Evolutionary conservation across 1,140 invertebrate genomes (phyloP).

Genomic region (Cydia strobilella): DNA sequence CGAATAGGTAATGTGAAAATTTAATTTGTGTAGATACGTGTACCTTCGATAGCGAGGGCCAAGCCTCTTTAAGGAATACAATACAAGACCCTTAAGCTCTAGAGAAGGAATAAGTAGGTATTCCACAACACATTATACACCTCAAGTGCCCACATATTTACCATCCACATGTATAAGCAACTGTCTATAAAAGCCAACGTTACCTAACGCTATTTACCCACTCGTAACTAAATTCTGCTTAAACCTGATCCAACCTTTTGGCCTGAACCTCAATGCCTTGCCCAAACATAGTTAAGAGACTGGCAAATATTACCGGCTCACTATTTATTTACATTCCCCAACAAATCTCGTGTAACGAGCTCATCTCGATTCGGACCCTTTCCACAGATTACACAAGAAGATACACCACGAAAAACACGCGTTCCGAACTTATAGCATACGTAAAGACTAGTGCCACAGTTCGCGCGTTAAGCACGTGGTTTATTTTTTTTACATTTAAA

Average conservation of each 20-base stretch:
- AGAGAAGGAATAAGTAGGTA: not conserved
- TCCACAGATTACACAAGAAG: slow-evolving; percentile 4
- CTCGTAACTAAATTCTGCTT: slow-evolving; percentile 37
- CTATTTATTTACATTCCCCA: slow-evolving; percentile 57
- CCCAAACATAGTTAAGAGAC: slow-evolving; percentile 65
- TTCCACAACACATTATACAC: not conserved
- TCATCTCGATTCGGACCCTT: slow-evolving; percentile 44
- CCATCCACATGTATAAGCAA: not conserved
- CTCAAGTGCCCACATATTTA: not conserved
- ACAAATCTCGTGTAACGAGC: slow-evolving; percentile 61
- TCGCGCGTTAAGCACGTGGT: not conserved
- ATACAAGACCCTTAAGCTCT: not conserved
- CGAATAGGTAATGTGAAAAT: too few species aligned
- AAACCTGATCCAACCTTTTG: slow-evolving; percentile 44
- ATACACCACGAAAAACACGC: not conserved
- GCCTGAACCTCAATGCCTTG: slow-evolving; percentile 45
- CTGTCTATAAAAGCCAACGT: slow-evolving; percentile 40
- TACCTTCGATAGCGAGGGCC: too few species aligned
- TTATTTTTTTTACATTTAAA: too few species aligned
- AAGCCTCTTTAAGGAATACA: too few species aligned
- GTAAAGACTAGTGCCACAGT: not conserved
- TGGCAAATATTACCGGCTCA: slow-evolving; percentile 50
- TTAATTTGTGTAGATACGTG: too few species aligned
- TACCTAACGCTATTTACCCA: slow-evolving; percentile 35
- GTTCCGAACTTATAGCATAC: not conserved